phyloP scores from a whole-genome alignment of 2,797 vertebrate genomes.

The Pteropus rufus region DNA sequence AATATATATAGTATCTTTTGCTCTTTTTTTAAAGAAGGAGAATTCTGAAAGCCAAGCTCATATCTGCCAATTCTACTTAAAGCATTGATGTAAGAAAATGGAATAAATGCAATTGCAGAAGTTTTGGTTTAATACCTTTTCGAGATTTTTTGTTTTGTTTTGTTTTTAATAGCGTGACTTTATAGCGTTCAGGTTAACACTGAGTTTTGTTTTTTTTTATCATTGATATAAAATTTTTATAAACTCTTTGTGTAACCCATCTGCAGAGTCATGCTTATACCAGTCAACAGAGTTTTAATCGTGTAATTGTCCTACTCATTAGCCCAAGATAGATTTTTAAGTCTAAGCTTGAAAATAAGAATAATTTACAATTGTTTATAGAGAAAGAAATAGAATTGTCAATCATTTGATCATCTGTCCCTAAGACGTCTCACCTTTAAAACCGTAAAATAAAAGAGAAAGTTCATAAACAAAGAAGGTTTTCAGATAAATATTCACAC shows the following conservation, averaged over 20 bases:
- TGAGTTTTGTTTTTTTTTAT: no score
- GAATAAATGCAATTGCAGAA: background rate
- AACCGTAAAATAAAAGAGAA: background rate
- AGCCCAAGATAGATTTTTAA: constrained; percentile 8
- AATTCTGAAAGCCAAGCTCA: background rate
- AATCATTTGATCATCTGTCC: background rate
- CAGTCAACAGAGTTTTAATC: background rate
- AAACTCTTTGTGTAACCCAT: no score
- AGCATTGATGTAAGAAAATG: background rate
- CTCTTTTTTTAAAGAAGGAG: background rate
- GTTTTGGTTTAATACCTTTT: no score
- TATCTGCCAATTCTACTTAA: background rate
- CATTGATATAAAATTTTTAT: no score
- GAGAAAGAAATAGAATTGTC: background rate
- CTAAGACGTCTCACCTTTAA: background rate
- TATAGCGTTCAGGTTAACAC: no score
- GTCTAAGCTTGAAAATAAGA: constrained; percentile 1
- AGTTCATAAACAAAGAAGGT: background rate
- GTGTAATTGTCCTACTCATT: background rate
- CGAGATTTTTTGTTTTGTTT: no score
- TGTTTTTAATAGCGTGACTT: no score
- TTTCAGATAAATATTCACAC: background rate
- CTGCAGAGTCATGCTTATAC: background rate
- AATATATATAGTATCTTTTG: background rate
- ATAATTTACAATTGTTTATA: background rate